Conservation (phyloP, 2,797 vertebrate genomes). For the Eupleurogrammus muticus region DNA sequence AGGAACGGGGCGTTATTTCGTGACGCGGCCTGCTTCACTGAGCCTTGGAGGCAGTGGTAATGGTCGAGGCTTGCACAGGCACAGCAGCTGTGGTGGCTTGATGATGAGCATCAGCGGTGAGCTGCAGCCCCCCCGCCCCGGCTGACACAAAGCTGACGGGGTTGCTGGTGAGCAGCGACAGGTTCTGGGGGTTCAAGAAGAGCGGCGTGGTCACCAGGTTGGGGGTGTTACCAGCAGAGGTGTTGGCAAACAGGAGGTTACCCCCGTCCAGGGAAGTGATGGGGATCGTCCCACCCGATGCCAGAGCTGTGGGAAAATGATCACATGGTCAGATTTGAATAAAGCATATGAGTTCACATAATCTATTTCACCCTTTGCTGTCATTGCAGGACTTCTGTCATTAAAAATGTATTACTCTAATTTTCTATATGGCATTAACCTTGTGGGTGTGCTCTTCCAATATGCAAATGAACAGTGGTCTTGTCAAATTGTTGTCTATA, state of each 20-base stretch:
- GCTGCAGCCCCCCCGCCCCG: constrained; percentile 90
- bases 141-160: constrained; percentile 97
- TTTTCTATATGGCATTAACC: constrained; percentile 33
- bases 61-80: constrained; percentile 90
- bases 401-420: neutral
- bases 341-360: neutral
- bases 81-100: constrained; percentile 89
- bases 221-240: constrained; percentile 85
- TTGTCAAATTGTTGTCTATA: constrained; percentile 10
- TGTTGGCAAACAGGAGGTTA: constrained; percentile 95
- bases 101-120: constrained; percentile 91
- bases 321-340: neutral
- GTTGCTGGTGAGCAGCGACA: constrained; percentile 99
- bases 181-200: constrained; percentile 98
- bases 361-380: neutral
- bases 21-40: constrained; percentile 87
- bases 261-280: constrained; percentile 96
- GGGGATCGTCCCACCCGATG: constrained; percentile 95
- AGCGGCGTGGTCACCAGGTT: constrained; percentile 97
- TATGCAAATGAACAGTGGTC: constrained; percentile 21
- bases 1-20: constrained; percentile 46
- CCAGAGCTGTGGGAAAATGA: constrained; percentile 87
- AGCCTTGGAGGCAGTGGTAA: constrained; percentile 98
- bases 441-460: constrained; percentile 18
- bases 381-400: neutral